Evolutionary conservation across 2,113 vertebrate genomes (phyloP), one percentile per base, ranked within the genome.

Genomic region (Ciconia maguari): DNA sequence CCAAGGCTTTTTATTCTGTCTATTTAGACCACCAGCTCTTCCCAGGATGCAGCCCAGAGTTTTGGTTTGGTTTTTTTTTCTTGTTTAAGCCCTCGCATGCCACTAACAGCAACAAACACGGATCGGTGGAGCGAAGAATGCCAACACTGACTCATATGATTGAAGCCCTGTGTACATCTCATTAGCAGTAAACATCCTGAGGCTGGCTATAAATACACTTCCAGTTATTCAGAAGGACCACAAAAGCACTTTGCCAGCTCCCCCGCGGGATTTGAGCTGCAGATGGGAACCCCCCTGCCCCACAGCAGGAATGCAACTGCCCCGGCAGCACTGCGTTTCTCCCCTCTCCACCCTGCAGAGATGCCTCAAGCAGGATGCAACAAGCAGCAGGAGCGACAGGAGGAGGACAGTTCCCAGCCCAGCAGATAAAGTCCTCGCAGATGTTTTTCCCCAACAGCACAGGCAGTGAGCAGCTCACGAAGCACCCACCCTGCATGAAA

Each of bases 321-420:
- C n/a, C 65, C 34, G 11, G 38, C 48, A 76, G 46, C 22, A 29
- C 41, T 3, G 0, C 3, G 6, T 10, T n/a, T 15, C 14, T 34
- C 17, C 8, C 24, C 5, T 9, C 34, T 42, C 65, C 44, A 6
- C 34, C 38, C 66, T n/a, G 13, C 60, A n/a, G 64, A 30, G 44
- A 21, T 49, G 48, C 46, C 54, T 36, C 70, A 36, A 70, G 55
- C 7, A 0, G 34, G 52, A 27, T 44, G 29, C 41, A 9, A 46
- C 0, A 1, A 69, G 51, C 81, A 62, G 25, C 13, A 36, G 46
- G 57, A 83, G 29, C 2, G 4, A 10, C 25, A 10, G 0, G 0
- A 38, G n/a, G 36, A 74, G 21, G 19, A n/a, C 2, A 3, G 25
- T 22, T 66, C 41, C n/a, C 41, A 75, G 29, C 62, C 68, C n/a